Conservation (phyloP, 2,797 vertebrate genomes). For the Intellagama lesueurii region DNA sequence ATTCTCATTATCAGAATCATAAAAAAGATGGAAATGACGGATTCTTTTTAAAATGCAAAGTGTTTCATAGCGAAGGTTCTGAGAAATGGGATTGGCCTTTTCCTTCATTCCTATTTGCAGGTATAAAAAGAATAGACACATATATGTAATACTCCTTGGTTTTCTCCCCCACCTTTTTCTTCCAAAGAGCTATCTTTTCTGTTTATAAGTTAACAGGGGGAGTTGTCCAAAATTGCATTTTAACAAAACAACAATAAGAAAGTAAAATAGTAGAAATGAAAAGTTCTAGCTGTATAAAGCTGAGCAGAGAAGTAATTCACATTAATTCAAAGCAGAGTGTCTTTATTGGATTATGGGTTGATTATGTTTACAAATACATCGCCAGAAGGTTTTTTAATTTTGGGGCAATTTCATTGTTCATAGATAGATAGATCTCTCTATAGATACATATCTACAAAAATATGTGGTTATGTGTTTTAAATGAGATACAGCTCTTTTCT, state of each 20-base stretch:
- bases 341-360: constrained; percentile 86
- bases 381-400: constrained; percentile 88
- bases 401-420: constrained; percentile 84
- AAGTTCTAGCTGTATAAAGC: constrained; percentile 74
- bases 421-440: constrained; percentile 83
- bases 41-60: constrained; percentile 75
- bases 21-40: constrained; percentile 71
- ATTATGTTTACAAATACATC: constrained; percentile 87
- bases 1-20: constrained; percentile 74
- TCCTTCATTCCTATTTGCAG: constrained; percentile 44
- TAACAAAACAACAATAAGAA: constrained; percentile 70
- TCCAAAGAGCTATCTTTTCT: constrained; percentile 43
- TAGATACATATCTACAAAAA: constrained; percentile 86
- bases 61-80: constrained; percentile 67
- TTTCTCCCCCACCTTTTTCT: constrained; percentile 13
- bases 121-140: constrained; percentile 60
- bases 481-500: constrained; percentile 79
- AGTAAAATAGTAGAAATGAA: constrained; percentile 71
- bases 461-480: constrained; percentile 84
- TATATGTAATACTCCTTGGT: constrained; percentile 43
- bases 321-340: constrained; percentile 81
- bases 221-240: constrained; percentile 66
- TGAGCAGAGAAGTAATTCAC: constrained; percentile 69
- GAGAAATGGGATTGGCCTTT: constrained; percentile 66
- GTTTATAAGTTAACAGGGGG: constrained; percentile 57